Evolutionary conservation across 1,140 invertebrate genomes (phyloP), one percentile per base, ranked within the genome.

Genomic region (Drosophila sechellia): DNA sequence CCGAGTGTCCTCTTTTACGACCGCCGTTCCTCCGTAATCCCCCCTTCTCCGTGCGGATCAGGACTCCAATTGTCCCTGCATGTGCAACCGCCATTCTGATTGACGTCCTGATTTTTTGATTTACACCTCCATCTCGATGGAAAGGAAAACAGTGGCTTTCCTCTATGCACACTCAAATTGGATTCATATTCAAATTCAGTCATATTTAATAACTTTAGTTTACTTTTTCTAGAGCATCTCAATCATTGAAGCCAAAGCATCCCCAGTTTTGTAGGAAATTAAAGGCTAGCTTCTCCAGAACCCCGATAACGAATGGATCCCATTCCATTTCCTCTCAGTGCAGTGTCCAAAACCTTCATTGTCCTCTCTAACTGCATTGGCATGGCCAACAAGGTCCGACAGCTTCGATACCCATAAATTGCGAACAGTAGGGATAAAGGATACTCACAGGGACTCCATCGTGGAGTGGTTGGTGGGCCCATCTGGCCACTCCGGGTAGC

Each of bases 401-500:
- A 31, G 31, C 31, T 31, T 55, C n/a, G 10, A 12, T 20, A 6
- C n/a, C 46, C 35, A 20, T 11, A 17, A 17, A 12, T n/a, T 8
- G n/a, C 10, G 8, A 20, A 13, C 4, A 22, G 5, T 40, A 6
- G 2, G 27, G 5, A 37, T 57, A 95, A 10, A n/a, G 35, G 6
- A 48, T 64, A 95, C 96, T 96, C 93, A 97, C 97, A 96, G 89
- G 87, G 96, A 96, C 93, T 97, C 97, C 40, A 94, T 93, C 56
- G 94, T 93, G 49, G 96, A 97, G 73, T 95, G 93, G 34, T 94
- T 95, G 1, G 94, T 95, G 2, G 93, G 92, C 22, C 96, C 95
- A 90, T 97, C 96, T 0, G 97, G 96, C 97, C 97, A 98, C 60
- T 95, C 94, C 0, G 95, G 91, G 81, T 95, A 97, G 92, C 97